Evolutionary conservation across 2,113 vertebrate species (phyloP).

Genomic region (Eulacestoma nigropectus): DNA sequence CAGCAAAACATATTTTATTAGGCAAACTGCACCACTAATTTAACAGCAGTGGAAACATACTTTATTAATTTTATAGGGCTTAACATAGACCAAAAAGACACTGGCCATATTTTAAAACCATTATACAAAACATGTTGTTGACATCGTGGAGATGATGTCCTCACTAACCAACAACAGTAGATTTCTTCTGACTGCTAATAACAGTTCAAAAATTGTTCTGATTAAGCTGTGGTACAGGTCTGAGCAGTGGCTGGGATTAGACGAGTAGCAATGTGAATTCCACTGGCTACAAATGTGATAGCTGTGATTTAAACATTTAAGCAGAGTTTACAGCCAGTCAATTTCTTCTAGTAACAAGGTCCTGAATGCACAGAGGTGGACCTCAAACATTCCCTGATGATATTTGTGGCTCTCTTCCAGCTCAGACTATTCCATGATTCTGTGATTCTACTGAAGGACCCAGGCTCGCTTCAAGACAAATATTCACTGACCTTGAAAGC

Average conservation of each 20-base stretch:
- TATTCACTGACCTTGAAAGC: not conserved
- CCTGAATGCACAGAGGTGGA: not conserved
- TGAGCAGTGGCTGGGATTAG: not conserved
- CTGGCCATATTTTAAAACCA: not conserved
- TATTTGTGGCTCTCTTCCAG: not conserved
- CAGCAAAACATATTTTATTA: slow-evolving; percentile 38
- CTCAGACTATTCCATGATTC: not conserved
- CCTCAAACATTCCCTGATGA: not conserved
- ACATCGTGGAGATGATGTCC: not conserved
- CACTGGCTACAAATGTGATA: not conserved
- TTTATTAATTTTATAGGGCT: slow-evolving; percentile 24
- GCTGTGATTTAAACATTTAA: not conserved
- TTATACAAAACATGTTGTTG: not conserved
- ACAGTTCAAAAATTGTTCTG: not conserved
- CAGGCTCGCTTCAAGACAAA: not conserved
- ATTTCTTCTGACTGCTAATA: not conserved
- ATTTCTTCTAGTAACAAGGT: not conserved
- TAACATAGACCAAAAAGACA: not conserved
- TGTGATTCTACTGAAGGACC: not conserved
- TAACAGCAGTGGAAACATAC: slow-evolving; percentile 24
- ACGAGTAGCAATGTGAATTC: not conserved
- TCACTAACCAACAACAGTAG: not conserved
- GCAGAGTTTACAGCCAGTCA: rapidly evolving
- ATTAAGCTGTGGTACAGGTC: not conserved
- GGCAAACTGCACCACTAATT: slow-evolving; percentile 21